A percentile compares a stretch with the other conserved stretches of the same genome.
Conservation (phyloP, 2,113 vertebrate genomes). For the Deroptyus accipitrinus region DNA sequence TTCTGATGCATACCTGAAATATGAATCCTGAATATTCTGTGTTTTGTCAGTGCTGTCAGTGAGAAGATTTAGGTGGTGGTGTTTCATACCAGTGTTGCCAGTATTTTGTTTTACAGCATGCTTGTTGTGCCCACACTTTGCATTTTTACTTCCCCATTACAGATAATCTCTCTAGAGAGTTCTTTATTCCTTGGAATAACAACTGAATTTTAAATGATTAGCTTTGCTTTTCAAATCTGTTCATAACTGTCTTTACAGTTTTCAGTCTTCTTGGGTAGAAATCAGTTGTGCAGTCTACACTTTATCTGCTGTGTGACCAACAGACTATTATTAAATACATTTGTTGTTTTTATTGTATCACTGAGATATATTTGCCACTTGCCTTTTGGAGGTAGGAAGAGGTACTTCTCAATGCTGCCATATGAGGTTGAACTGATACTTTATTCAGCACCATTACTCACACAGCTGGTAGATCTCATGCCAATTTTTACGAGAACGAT, state of each 20-base stretch:
- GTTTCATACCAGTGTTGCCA: background rate
- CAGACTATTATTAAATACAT: background rate
- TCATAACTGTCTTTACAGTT: background rate
- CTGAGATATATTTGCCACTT: background rate
- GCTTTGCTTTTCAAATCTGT: background rate
- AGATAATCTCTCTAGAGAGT: background rate
- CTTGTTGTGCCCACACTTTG: background rate
- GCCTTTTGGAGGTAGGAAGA: background rate
- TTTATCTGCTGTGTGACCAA: background rate
- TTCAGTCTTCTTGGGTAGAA: background rate
- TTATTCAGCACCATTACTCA: constrained; percentile 16
- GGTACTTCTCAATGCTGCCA: background rate
- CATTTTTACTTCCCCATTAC: background rate
- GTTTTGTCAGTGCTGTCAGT: background rate
- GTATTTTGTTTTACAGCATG: background rate
- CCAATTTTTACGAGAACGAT: background rate
- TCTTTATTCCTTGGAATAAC: background rate
- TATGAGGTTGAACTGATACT: background rate
- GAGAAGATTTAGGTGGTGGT: background rate
- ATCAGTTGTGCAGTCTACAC: background rate
- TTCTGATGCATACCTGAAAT: background rate
- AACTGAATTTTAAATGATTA: background rate
- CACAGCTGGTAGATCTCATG: constrained; percentile 10
- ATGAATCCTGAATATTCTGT: background rate
- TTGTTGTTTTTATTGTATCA: background rate